phyloP scores from a whole-genome alignment of 1,140 invertebrate species.

The Danaus plexippus region DNA sequence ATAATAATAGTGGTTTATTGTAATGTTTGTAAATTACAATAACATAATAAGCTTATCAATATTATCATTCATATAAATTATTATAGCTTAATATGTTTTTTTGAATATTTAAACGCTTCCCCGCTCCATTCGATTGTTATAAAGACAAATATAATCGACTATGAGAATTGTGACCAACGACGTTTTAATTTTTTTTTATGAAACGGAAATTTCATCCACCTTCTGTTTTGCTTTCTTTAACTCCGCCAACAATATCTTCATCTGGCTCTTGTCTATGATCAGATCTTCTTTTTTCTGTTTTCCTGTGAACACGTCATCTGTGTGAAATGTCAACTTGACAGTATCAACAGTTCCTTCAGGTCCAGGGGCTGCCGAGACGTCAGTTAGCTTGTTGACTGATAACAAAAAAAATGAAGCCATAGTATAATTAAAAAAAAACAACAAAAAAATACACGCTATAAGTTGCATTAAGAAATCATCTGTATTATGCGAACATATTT shows the following conservation, averaged over 20 bases:
- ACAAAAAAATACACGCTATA: background rate
- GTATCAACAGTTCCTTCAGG: slow-evolving; percentile 48
- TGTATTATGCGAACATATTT: background rate
- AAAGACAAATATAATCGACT: no score
- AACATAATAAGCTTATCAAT: no score
- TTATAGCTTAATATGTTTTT: no score
- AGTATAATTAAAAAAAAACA: no score
- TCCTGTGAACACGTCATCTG: slow-evolving; percentile 44
- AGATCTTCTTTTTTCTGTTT: slow-evolving; percentile 38
- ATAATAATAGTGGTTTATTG: no score
- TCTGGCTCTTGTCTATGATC: slow-evolving; percentile 42
- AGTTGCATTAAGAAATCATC: background rate
- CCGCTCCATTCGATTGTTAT: no score
- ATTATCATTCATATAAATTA: no score
- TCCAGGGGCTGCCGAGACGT: slow-evolving; percentile 32
- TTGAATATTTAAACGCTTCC: no score
- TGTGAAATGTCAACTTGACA: slow-evolving; percentile 37
- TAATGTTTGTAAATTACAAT: no score
- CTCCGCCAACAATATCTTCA: slow-evolving; percentile 37
- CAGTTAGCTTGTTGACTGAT: slow-evolving; percentile 57
- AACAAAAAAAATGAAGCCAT: slow-evolving; percentile 8
- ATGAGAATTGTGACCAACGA: no score
- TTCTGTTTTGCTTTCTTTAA: slow-evolving; percentile 45
- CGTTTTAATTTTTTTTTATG: no score
- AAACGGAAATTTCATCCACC: slow-evolving; percentile 44